Evolutionary conservation across 1,140 invertebrate genomes (phyloP), one percentile per base, ranked within the genome.

Genomic region (Holcopasites calliopsidis): DNA sequence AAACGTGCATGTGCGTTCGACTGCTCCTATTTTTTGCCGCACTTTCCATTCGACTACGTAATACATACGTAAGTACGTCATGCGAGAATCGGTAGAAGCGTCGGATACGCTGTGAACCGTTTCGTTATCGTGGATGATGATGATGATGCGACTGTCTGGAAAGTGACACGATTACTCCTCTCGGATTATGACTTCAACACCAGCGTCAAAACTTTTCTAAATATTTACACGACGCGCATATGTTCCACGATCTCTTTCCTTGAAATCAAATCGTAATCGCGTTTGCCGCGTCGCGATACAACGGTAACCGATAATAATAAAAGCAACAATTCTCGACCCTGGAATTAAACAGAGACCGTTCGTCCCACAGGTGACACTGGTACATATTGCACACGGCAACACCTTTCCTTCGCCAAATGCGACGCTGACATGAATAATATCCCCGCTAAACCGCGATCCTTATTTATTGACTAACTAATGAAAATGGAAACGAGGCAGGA

Each of bases 181-280:
- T 28, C 33, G 18, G 77, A 79, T 80, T 69, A 75, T 38, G 16
- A 64, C 16, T 69, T 79, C 71, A 58, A 75, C 33, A 18, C 1
- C 23, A 40, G 28, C 18, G 79, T n/a, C n/a, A n/a, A n/a, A 13
- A 61, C 50, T 62, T 44, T 2, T 10, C 35, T 52, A 77, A 82
- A 82, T 81, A 82, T 82, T 82, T 77, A 60, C 26, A 7, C 11
- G 18, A 5, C 42, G 47, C n/a, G n/a, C 79, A 69, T 50, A 38
- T 47, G 72, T 50, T 38, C 75, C 50, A 21, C 31, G 35, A 50
- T n/a, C 28, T 64, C 47, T 79, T 70, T 60, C 31, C 33, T 42
- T 11, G 31, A 60, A 70, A 52, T 65, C n/a, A 52, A 65, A 52
- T 35, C 55, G 54, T 49, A 75, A 75, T 18, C 23, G 7, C 6